These are phyloP conservation scores for Parasteatoda tepidariorum DNA, from an alignment of 1,140 invertebrate genomes.

Conservation along the genomic window DNA sequence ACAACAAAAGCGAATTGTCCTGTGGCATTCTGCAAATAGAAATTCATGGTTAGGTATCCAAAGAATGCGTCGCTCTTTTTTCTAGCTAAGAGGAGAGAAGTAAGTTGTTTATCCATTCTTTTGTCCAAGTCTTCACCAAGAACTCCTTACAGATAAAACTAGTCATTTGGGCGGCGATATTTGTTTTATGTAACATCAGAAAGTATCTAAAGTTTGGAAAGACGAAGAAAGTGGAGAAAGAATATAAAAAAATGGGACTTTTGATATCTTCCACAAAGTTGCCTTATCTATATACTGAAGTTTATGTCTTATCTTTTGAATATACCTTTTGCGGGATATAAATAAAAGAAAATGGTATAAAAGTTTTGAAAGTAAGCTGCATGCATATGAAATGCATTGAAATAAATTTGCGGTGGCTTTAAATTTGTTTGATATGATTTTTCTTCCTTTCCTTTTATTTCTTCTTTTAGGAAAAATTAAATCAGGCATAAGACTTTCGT, in stretches of 20 bases:
- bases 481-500: too few relatives aligned
- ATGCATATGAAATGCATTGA: too few relatives aligned
- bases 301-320: too few relatives aligned
- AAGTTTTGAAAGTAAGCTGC: too few relatives aligned
- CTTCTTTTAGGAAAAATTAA: too few relatives aligned
- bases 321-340: too few relatives aligned
- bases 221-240: not conserved
- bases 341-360: too few relatives aligned
- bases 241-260: not conserved
- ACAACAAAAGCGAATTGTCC: not conserved
- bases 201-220: not conserved
- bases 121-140: conserved; percentile 15
- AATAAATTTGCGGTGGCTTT: too few relatives aligned
- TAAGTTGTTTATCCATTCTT: conserved; percentile 42
- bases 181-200: not conserved
- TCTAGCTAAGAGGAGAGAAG: not conserved
- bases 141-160: conserved; percentile 38
- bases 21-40: conserved; percentile 18
- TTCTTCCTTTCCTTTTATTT: too few relatives aligned
- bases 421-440: too few relatives aligned
- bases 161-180: conserved; percentile 21
- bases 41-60: conserved; percentile 5
- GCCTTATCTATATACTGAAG: too few relatives aligned
- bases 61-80: conserved; percentile 7
- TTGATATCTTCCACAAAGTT: too few relatives aligned